Conservation (phyloP, 2,113 vertebrate species). For the Coracopsis vasa region DNA sequence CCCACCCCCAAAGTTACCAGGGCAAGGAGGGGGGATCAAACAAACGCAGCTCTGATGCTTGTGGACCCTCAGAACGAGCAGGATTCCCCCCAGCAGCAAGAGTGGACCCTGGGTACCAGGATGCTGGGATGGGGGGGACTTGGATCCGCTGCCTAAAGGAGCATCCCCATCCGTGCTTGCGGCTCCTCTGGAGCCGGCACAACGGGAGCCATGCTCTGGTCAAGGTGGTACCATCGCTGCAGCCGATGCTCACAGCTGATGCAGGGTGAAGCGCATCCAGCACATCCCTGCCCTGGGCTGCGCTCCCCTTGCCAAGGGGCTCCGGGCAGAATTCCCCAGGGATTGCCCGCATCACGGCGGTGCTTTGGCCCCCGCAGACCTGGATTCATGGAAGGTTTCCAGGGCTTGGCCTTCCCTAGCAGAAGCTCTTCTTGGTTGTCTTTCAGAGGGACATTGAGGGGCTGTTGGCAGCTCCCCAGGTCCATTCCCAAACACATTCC, state of each 20-base stretch:
- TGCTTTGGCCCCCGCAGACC: not conserved
- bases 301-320: not conserved
- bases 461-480: not conserved
- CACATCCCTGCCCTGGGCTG: not conserved
- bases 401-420: not conserved
- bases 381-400: not conserved
- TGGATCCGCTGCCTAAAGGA: not conserved
- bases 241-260: not conserved
- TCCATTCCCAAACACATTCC: not conserved
- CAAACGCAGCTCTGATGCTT: not conserved
- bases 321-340: not conserved
- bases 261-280: not conserved
- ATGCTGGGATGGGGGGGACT: not conserved
- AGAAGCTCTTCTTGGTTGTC: not conserved
- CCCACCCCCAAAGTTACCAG: no score
- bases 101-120: not conserved
- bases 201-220: not conserved
- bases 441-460: not conserved
- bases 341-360: not conserved
- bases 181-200: not conserved
- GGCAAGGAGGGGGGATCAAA: not conserved
- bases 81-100: not conserved
- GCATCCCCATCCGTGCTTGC: not conserved
- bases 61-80: not conserved
- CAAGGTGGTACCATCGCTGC: not conserved